Base-by-base conservation (phyloP, 2,797 vertebrate species). In the Sebastes hopkinsi region DNA sequence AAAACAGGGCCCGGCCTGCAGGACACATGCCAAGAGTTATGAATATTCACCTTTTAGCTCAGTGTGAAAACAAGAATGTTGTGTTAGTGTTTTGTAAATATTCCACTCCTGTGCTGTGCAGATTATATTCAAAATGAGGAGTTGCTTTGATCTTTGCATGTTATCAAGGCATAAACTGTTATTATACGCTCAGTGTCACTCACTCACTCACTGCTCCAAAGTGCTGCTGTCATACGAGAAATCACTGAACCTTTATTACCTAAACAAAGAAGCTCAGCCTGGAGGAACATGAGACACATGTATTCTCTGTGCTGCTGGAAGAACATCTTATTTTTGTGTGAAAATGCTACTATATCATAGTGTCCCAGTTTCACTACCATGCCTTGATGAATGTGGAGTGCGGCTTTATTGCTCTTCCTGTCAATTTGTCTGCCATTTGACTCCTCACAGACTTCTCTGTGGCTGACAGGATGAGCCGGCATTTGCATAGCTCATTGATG, bases 401-500 rank as follows among this genome's bases (percentile, higher is more conserved):
- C 56, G 32, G 50, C 36, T 71, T 34, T 36, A 67, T 22, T 54
- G 62, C 74, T 76, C 72, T 55, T 81, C 78, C 89, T 82, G 73
- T 85, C 85, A 90, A 68, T 83, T 61, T 85, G 80, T 81, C 82
- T 83, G 73, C 77, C 81, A 67, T 66, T 69, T 73, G 83, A 89
- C 84, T 79, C 80, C 77, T 79, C 72, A 67, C 69, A 88, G 60
- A 91, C 56, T 72, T 36, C 75, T 89, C 82, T 80, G 32, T 23
- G 22, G 80, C 38, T 92, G 92, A 89, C 87, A 87, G 87, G 79
- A 88, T 58, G 80, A 90, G 86, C 79, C 64, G 42, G 81, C 83
- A 92, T 94, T 89, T 91, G 87, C 89, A 92, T 87, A 88, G 86
- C 88, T 92, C 88, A 90, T 79, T 92, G 93, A 91, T 90, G 91